A percentile compares a stretch with the other conserved stretches of the same genome.
Conservation (phyloP, 2,888 invertebrate genomes). For the Lochmaea crataegi region DNA sequence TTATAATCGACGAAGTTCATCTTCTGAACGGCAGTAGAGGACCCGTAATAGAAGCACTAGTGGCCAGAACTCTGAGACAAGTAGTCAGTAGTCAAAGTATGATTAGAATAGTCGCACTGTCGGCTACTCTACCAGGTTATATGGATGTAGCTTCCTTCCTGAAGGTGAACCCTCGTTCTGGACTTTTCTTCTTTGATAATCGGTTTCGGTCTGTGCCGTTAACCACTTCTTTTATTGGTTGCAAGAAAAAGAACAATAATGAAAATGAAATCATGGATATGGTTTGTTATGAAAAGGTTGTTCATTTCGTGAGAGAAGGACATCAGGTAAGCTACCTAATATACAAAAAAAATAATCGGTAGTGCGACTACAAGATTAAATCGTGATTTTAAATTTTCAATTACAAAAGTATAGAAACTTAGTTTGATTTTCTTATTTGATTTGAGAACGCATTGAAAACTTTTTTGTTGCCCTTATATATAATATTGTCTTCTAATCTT, state of each 20-base stretch:
- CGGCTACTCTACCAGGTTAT: slow-evolving; percentile 98
- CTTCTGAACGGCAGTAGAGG: slow-evolving; percentile 96
- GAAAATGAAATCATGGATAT: slow-evolving; percentile 85
- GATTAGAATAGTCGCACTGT: slow-evolving; percentile 96
- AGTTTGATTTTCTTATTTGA: too few relatives aligned
- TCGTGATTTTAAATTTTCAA: too few relatives aligned
- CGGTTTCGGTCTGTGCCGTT: slow-evolving; percentile 91
- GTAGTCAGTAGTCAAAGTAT: slow-evolving; percentile 92
- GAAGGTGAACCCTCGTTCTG: slow-evolving; percentile 90
- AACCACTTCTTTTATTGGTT: slow-evolving; percentile 84
- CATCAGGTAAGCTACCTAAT: slow-evolving; percentile 76
- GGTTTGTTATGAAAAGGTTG: slow-evolving; percentile 92
- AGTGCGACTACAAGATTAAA: too few relatives aligned
- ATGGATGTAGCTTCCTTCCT: slow-evolving; percentile 95
- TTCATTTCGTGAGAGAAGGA: slow-evolving; percentile 84
- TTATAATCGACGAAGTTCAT: slow-evolving; percentile 98
- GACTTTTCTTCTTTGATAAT: slow-evolving; percentile 94
- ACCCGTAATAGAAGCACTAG: slow-evolving; percentile 96
- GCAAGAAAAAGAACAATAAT: slow-evolving; percentile 59
- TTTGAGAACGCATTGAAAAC: too few relatives aligned
- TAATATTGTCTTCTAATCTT: too few relatives aligned
- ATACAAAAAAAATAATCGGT: not conserved
- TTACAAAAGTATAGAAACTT: too few relatives aligned
- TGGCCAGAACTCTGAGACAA: slow-evolving; percentile 93
- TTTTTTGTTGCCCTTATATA: too few relatives aligned